Evolutionary conservation across 2,113 vertebrate genomes (phyloP).

Genomic region (Mesembrinibis cayennensis): DNA sequence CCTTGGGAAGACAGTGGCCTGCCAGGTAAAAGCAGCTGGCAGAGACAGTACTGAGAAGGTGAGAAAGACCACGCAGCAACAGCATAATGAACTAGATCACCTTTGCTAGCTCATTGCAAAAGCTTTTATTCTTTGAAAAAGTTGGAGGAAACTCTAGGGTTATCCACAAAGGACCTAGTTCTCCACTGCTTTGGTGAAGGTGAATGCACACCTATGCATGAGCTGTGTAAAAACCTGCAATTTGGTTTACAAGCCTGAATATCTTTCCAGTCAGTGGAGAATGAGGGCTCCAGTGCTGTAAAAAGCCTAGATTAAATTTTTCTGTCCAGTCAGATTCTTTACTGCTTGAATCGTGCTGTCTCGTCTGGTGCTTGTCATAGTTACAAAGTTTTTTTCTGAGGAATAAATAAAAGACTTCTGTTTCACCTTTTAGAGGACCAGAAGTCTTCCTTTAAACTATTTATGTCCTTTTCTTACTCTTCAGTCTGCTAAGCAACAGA

Average conservation of each 20-base stretch:
- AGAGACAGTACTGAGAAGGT: not conserved
- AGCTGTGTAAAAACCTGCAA: not conserved
- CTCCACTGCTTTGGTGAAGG: not conserved
- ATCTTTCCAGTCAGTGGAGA: not conserved
- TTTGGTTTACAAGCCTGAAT: not conserved
- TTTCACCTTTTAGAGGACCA: not conserved
- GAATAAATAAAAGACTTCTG: constrained; percentile 14
- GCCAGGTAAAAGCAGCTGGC: not conserved
- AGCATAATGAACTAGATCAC: not conserved
- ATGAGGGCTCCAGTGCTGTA: not conserved
- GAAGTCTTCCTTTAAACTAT: not conserved
- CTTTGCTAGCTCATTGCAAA: not conserved
- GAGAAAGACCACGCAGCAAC: not conserved
- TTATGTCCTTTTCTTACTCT: not conserved
- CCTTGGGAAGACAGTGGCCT: not conserved
- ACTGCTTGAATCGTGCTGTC: not conserved
- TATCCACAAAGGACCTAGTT: not conserved
- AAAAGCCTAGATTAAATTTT: not conserved
- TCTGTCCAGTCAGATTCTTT: not conserved
- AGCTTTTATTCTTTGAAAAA: not conserved
- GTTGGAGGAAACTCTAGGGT: not conserved
- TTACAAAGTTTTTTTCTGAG: not conserved
- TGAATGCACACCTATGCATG: not conserved
- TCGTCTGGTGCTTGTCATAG: not conserved
- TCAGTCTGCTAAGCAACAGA: not conserved